Evolutionary conservation across 2,797 vertebrate genomes (phyloP).

Genomic region (Falco columbarius): DNA sequence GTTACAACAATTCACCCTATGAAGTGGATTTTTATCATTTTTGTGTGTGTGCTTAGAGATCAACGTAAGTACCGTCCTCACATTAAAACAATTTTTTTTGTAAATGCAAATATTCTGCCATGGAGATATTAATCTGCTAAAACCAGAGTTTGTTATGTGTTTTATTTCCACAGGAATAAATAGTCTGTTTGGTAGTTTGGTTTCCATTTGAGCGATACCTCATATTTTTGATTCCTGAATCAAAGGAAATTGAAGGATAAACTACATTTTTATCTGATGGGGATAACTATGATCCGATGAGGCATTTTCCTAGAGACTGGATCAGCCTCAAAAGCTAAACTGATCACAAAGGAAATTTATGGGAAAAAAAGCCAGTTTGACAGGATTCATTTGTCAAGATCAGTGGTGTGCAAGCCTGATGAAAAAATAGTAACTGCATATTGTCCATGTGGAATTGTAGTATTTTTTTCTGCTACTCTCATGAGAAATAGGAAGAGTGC

Average conservation of each 20-base stretch:
- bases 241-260: not conserved
- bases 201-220: not conserved
- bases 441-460: not conserved
- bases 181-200: not conserved
- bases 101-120: not conserved
- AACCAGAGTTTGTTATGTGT: not conserved
- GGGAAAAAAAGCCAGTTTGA: constrained; percentile 1
- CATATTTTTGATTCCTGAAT: not conserved
- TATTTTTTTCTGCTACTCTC: not conserved
- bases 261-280: not conserved
- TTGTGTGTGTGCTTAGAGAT: not conserved
- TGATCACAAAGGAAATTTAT: not conserved
- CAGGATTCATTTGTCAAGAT: constrained; percentile 39
- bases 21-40: not conserved
- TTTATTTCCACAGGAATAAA: not conserved
- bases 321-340: not conserved
- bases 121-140: not conserved
- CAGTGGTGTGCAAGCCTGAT: not conserved
- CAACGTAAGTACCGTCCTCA: not conserved
- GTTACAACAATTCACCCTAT: not conserved
- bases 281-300: not conserved
- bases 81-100: not conserved
- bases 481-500: not conserved
- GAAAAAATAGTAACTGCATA: not conserved
- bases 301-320: not conserved